Conservation (phyloP, 1,140 invertebrate genomes). For the Bombus fervidus region DNA sequence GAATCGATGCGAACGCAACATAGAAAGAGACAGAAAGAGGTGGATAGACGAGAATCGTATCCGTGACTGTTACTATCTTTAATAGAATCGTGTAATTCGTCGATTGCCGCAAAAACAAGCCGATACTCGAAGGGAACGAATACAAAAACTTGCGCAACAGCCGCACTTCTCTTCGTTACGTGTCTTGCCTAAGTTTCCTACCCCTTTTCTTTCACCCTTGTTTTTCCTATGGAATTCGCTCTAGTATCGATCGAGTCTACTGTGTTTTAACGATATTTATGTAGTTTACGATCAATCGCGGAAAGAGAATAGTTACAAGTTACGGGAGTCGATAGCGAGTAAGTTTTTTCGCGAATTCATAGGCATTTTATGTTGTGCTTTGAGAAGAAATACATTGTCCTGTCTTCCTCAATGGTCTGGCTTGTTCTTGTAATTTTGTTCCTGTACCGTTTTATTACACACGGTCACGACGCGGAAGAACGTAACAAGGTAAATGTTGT, state of each 20-base stretch:
- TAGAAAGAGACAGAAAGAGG: not conserved
- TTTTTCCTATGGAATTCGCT: not conserved
- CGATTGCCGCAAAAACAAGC: constrained; percentile 54
- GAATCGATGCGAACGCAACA: not conserved
- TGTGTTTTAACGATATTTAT: constrained; percentile 14
- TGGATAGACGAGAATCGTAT: constrained; percentile 18
- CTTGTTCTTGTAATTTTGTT: too few species aligned
- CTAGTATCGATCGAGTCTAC: not conserved
- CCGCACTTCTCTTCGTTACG: not conserved
- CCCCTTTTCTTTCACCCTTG: not conserved
- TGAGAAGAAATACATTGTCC: too few species aligned
- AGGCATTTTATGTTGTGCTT: too few species aligned
- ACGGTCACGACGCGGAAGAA: not conserved
- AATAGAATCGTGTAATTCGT: constrained; percentile 65
- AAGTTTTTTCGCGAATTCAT: not conserved
- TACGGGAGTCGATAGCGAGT: not conserved
- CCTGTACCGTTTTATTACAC: not conserved
- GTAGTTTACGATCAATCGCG: not conserved
- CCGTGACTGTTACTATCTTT: constrained; percentile 44
- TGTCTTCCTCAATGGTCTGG: too few species aligned
- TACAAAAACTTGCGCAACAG: constrained; percentile 52
- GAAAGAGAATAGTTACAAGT: not conserved
- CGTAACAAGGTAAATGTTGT: not conserved
- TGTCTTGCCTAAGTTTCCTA: not conserved
- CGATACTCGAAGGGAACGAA: constrained; percentile 7